Conservation (phyloP, 2,113 vertebrate species). For the Cottus gobio region DNA sequence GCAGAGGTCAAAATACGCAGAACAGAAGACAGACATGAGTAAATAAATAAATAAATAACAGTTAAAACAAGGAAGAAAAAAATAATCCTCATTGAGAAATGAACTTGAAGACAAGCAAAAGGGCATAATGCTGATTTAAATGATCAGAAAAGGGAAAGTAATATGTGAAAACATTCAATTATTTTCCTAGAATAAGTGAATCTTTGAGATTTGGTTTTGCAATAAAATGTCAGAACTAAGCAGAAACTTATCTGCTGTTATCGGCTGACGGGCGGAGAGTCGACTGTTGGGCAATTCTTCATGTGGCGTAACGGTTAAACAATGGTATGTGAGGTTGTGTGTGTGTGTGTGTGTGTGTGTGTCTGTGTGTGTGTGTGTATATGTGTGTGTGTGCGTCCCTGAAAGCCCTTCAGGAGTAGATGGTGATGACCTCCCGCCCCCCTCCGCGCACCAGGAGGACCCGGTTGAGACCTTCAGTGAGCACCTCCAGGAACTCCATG, state of each 20-base stretch:
- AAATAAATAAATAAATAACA: conserved; percentile 39
- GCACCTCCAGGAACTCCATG: conserved; percentile 98
- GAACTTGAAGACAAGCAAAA: background rate
- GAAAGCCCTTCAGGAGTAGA: conserved; percentile 92
- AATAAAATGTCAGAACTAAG: background rate
- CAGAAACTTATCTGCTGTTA: conserved; percentile 8
- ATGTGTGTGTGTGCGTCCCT: background rate
- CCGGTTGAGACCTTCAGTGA: conserved; percentile 96
- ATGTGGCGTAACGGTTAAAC: background rate
- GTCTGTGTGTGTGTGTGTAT: background rate
- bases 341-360: background rate
- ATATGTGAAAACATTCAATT: background rate
- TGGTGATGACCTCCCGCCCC: conserved; percentile 98
- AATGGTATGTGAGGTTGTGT: conserved; percentile 12
- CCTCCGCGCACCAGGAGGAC: conserved; percentile 97
- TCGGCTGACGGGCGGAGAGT: conserved; percentile 18
- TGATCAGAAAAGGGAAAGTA: background rate
- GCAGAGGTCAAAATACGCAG: too few relatives aligned
- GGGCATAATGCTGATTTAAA: background rate
- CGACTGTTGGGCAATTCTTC: conserved; percentile 14
- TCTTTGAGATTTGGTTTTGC: background rate
- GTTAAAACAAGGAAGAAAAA: conserved; percentile 19
- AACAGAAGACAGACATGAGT: conserved; percentile 46
- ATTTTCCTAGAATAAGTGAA: conserved; percentile 7
- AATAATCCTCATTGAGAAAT: conserved; percentile 13